Base-by-base conservation (phyloP, 2,113 vertebrate genomes). In the Verasper variegatus region DNA sequence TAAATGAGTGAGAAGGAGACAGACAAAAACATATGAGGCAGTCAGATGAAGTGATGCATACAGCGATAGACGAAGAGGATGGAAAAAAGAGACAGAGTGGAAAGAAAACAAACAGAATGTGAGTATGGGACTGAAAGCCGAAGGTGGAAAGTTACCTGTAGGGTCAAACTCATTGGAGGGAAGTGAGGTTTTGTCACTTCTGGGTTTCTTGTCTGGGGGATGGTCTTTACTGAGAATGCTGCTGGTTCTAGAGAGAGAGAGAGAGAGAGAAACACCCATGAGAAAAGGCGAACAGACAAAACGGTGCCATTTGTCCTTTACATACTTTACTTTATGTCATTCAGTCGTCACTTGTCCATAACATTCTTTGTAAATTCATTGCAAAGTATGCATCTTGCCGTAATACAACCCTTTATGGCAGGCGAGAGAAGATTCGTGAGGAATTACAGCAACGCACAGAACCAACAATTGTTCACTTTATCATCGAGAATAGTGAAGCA, bases 161-260 rank as follows among this genome's bases (percentile, higher is more conserved):
- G 94, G 86, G 93, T 95, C 94, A 91, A 94, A 94, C 68, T 95
- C 93, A 91, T 95, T 90, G 49, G 88, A 87, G 73, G 88, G 76
- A 87, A 85, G 71, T 52, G 88, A 76, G 51, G 85, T 66, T 89
- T 93, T 93, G 54, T 98, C 96, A 73, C 96, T 96, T 95, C 96
- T 97, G 92, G 96, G 94, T 83, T 97, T 98, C 95, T 97, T 98
- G 94, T 99, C 97, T 40, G 97, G 95, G 85, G 97, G 96, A 90
- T 95, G 96, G 93, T 98, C 97, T 95, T 96, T 96, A 90, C 92
- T 97, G 94, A 98, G 95, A 94, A 97, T 96, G 94, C 96, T 98
- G 94, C 95, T 95, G 85, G 96, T 96, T 95, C 98, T 98, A 91
- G 27, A 91, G n/a, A 65, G 72, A 88, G 91, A 95, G 20, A 27